These are phyloP conservation scores for Meteorus cinctellus DNA, from an alignment of 2,888 invertebrate species.

Conservation along the genomic window DNA sequence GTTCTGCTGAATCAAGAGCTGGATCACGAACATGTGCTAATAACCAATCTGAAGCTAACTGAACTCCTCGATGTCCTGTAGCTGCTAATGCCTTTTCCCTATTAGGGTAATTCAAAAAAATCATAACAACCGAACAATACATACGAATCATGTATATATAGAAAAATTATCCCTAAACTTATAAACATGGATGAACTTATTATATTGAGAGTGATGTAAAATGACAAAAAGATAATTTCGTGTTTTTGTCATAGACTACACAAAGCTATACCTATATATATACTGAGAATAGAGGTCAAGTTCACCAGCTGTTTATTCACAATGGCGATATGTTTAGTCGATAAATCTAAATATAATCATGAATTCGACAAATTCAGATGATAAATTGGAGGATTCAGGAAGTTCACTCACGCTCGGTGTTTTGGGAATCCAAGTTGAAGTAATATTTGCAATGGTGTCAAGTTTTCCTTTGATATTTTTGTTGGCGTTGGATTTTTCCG, in stretches of 20 bases:
- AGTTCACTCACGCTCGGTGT: constrained; percentile 86
- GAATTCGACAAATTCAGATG: not conserved
- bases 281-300: constrained; percentile 20
- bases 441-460: constrained; percentile 86
- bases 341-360: not conserved
- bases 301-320: constrained; percentile 66
- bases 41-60: constrained; percentile 93
- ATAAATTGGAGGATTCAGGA: not conserved
- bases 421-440: constrained; percentile 92
- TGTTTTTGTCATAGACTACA: too few species aligned
- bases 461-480: constrained; percentile 82
- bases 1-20: constrained; percentile 83
- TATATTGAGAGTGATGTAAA: too few species aligned
- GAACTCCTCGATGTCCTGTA: constrained; percentile 90
- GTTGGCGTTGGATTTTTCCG: constrained; percentile 84
- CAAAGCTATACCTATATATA: not conserved
- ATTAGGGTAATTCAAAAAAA: constrained; percentile 56
- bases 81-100: constrained; percentile 93
- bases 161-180: not conserved
- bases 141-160: not conserved
- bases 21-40: constrained; percentile 92
- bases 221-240: too few species aligned
- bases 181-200: too few species aligned
- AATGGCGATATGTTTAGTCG: not conserved
- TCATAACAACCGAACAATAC: not conserved